Conservation (phyloP, 2,888 invertebrate species). For the Cheilosia vernalis region DNA sequence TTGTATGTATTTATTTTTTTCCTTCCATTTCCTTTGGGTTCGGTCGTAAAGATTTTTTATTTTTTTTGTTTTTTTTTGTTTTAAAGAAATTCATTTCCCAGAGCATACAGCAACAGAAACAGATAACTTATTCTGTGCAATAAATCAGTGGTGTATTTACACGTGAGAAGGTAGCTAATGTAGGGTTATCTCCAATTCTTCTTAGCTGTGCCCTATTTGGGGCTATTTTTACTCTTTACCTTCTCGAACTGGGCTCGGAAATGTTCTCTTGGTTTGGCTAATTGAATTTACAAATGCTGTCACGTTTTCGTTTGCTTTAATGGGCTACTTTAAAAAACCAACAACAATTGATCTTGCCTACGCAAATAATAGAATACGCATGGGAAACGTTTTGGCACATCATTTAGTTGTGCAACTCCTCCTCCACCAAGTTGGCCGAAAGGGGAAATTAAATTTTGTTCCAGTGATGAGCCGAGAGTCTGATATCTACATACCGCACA, state of each 20-base stretch:
- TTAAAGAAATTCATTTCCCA: background rate
- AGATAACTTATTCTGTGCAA: constrained; percentile 4
- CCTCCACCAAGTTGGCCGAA: too few relatives aligned
- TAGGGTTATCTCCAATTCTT: background rate
- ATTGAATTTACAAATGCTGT: background rate
- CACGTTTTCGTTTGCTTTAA: background rate
- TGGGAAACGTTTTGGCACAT: constrained; percentile 6
- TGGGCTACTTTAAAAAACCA: background rate
- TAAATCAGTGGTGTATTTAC: constrained; percentile 19
- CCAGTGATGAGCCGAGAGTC: too few relatives aligned
- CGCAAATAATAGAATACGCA: background rate
- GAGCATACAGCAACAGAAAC: background rate
- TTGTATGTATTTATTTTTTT: background rate
- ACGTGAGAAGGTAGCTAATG: constrained; percentile 21
- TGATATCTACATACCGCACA: too few relatives aligned
- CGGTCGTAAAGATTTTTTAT: background rate
- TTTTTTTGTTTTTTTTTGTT: background rate
- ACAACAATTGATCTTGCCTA: background rate
- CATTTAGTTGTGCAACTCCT: background rate
- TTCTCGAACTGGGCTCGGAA: background rate
- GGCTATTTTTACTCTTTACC: background rate
- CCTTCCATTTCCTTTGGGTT: background rate
- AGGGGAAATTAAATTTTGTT: too few relatives aligned
- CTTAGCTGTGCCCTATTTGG: background rate
- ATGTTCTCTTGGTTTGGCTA: background rate